Evolutionary conservation across 2,113 vertebrate genomes (phyloP).

Genomic region (Clarias batrachus): DNA sequence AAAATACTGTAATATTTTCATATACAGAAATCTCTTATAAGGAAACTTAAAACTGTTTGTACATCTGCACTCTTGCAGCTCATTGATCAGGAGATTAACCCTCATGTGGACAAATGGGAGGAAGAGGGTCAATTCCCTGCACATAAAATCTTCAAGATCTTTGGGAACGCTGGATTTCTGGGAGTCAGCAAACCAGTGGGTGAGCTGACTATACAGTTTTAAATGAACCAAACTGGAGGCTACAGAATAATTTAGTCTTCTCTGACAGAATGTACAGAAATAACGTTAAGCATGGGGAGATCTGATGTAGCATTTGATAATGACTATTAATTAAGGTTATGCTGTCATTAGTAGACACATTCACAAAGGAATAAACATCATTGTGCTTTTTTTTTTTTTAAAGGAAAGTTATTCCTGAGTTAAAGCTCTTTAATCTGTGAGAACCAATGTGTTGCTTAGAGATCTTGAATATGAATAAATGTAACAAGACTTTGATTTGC

Average conservation of each 20-base stretch:
- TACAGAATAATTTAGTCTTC: neutral
- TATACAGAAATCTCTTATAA: neutral
- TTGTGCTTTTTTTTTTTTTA: neutral
- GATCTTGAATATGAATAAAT: conserved; percentile 31
- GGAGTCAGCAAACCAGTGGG: conserved; percentile 79
- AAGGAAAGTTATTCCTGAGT: conserved; percentile 30
- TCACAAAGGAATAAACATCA: conserved; percentile 20
- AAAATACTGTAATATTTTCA: no score
- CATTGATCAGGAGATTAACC: conserved; percentile 83
- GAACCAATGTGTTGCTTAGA: neutral
- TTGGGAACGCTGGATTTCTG: conserved; percentile 79
- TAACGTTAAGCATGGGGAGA: neutral
- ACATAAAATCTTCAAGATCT: conserved; percentile 79
- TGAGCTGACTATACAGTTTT: conserved; percentile 53
- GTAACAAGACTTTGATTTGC: neutral
- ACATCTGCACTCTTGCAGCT: conserved; percentile 65
- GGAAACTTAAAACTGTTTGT: neutral
- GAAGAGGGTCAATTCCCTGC: conserved; percentile 79
- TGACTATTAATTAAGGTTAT: conserved; percentile 31
- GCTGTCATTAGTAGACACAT: conserved; percentile 29
- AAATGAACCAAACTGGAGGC: neutral
- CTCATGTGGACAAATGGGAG: conserved; percentile 81
- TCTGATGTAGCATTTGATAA: neutral
- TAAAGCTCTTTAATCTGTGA: conserved; percentile 20
- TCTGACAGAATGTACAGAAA: no score